Percentiles rank a stretch among this genome's conserved stretches.
Evolutionary conservation across 2,113 vertebrate species (phyloP).

Genomic region (Nothobranchius furzeri): DNA sequence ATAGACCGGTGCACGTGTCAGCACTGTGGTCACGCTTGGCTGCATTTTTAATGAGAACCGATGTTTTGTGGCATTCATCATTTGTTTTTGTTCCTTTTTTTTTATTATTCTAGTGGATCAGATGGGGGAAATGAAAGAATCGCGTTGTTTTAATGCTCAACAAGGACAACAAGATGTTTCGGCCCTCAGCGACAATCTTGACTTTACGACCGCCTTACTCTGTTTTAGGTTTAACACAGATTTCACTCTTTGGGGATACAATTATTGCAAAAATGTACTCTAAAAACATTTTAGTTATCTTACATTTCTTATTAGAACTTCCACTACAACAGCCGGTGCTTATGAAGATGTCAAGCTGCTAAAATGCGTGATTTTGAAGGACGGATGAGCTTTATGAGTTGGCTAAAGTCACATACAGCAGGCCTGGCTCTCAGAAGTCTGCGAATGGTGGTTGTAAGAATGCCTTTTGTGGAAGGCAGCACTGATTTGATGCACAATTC

Average conservation of each 20-base stretch:
- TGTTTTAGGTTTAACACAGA: not conserved
- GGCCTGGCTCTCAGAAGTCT: constrained; percentile 28
- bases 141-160: not conserved
- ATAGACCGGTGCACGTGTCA: constrained; percentile 60
- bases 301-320: not conserved
- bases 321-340: not conserved
- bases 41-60: constrained; percentile 52
- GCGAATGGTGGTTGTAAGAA: constrained; percentile 69
- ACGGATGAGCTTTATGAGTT: no score
- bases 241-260: not conserved
- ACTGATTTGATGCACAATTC: constrained; percentile 70
- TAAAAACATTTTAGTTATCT: no score
- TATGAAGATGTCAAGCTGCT: constrained; percentile 29
- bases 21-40: constrained; percentile 47
- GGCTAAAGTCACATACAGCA: not conserved
- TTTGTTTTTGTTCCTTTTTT: constrained; percentile 29
- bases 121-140: not conserved
- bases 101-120: not conserved
- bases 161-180: not conserved
- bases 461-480: constrained; percentile 66
- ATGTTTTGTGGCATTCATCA: constrained; percentile 30
- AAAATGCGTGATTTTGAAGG: not conserved
- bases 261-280: not conserved
- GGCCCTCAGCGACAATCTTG: constrained; percentile 1
- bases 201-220: not conserved